Evolutionary conservation across 2,113 vertebrate species (phyloP).

Genomic region (Ammospiza caudacuta): DNA sequence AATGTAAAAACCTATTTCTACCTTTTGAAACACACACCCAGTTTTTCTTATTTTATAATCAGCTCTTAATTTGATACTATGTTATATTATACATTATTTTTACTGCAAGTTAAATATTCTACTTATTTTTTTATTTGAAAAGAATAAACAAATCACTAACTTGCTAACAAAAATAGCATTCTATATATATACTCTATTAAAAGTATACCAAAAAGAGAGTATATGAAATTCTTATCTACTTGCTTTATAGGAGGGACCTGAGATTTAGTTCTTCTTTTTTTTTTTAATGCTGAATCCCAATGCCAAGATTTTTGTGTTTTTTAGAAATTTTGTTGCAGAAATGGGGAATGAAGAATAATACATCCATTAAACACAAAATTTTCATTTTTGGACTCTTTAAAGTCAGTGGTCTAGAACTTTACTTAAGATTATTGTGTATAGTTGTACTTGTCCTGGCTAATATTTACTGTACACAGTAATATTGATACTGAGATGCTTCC

Average conservation of each 20-base stretch:
- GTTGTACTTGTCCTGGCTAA: background rate
- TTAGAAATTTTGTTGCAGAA: background rate
- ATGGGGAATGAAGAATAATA: background rate
- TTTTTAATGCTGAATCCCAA: background rate
- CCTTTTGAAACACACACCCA: background rate
- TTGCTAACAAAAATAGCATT: background rate
- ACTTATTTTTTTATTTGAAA: background rate
- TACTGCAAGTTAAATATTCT: background rate
- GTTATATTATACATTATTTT: background rate
- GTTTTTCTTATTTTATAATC: background rate
- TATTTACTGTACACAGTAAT: background rate
- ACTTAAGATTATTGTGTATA: background rate
- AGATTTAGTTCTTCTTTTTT: background rate
- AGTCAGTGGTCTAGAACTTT: background rate
- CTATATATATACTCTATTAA: background rate
- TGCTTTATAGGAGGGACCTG: background rate
- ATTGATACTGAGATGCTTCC: background rate
- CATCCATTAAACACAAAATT: fast-evolving
- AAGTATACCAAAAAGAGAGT: background rate
- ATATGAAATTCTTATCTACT: background rate
- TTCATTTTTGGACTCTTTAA: background rate
- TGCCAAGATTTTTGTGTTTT: background rate
- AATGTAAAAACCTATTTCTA: background rate
- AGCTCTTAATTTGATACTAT: background rate
- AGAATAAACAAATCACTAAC: background rate